Evolutionary conservation across 2,888 invertebrate genomes (phyloP), one percentile per base, ranked within the genome.

Genomic region (Cataglyphis altisquamis): DNA sequence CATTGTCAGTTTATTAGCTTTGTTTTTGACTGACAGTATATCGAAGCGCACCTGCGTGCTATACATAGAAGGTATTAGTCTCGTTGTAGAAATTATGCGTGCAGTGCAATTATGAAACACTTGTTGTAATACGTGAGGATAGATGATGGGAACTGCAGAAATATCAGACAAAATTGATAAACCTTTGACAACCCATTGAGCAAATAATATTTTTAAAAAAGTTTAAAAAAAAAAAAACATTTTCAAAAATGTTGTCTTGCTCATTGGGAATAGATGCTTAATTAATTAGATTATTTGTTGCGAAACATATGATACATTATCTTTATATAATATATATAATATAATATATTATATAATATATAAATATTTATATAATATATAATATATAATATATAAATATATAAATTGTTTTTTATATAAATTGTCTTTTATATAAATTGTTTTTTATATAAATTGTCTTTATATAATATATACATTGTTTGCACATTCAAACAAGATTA

Each of bases 1-100:
- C 18, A 39, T 10, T 2, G 10, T 39, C 39, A 21, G 57, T 73
- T 73, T 60, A 60, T 73, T 73, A 73, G 36, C 32, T 41, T 41
- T 25, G 32, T 73, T 57, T 57, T 10, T 15, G 41, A 41, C 18
- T 73, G 21, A 25, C n/a, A 39, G 21, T 60, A 60, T 21, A 41
- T 73, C 41, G 41, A 18, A 72, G 55, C 57, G 72, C 36, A 57
- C 18, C 73, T 57, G 15, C 18, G 45, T 73, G 73, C 73, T 60
- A 29, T 15, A 25, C 39, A 73, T 73, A 21, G 57, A 36, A 73
- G 73, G 60, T 39, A 73, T 73, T 73, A 57, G 60, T 73, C 73
- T 73, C 60, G 18, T 72, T 41, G 60, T 39, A 73, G 21, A 73
- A 45, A 39, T 60, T 73, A 73, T 60, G 41, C 10, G 6, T 18